Evolutionary conservation across 2,888 invertebrate genomes (phyloP), one percentile per base, ranked within the genome.

Genomic region (Tineola bisselliella): DNA sequence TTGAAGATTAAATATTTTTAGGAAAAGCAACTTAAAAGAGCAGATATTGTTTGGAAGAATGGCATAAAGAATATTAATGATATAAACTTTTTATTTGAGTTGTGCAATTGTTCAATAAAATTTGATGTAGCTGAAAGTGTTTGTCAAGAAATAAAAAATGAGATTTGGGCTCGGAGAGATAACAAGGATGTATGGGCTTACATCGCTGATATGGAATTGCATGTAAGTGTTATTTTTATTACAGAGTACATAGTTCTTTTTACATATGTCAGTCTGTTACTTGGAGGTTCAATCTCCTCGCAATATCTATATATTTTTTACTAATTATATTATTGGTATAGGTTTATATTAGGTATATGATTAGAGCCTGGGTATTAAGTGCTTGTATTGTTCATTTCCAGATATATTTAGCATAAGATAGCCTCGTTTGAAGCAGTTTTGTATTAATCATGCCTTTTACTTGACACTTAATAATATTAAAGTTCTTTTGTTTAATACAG

Each of bases 31-130:
- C 64, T 89, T 15, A 89, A 89, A 69, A 86, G 90, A 64, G 89
- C 90, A 25, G 83, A 88, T 62, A 76, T 91, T 11, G 82, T 92
- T 48, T 91, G 91, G 81, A 87, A 84, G 61, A 89, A 90, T 74
- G 90, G 90, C 10, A 74, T 88, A 19, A 88, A 89, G 63, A 88
- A 87, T 64, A 80, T 92, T 8, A 76, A 80, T 15, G 83, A 89
- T 66, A 75, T 90, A 1, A 76, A 81, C 19, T 90, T 90, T 63
- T 77, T 91, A n/a, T 87, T 91, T 18, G 87, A 89, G 64, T 66
- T 93, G 30, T 79, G 92, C 44, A 88, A 90, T 56, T 74, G 90
- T 31, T 76, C 89, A 11, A 83, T 89, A 62, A 79, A 88, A 63
- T 91, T 89, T 79, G 80, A 84, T 38, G 89, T 91, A 65, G 90